These are phyloP conservation scores for Scytalopus superciliaris DNA, from an alignment of 2,113 vertebrate genomes.

Conservation along the genomic window DNA sequence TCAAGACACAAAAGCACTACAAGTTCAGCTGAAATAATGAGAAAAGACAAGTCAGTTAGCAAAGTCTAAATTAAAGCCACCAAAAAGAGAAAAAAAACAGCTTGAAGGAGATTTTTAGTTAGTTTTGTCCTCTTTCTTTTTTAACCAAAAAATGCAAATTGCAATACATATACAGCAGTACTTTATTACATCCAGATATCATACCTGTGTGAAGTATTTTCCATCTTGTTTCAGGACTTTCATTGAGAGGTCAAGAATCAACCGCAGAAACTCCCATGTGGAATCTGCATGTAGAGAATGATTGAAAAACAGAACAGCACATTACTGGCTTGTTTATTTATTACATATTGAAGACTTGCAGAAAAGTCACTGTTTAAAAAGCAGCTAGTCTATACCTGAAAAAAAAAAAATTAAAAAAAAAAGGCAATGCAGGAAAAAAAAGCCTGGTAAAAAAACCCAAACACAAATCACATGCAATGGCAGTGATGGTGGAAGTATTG, in stretches of 20 bases:
- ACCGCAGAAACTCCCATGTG: constrained; percentile 94
- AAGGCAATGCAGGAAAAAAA: background rate
- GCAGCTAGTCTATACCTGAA: background rate
- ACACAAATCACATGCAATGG: background rate
- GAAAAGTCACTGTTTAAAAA: background rate
- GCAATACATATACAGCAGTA: background rate
- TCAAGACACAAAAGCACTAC: background rate
- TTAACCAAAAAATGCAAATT: background rate
- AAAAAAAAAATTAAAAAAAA: background rate
- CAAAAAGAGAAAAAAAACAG: background rate
- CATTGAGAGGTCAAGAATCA: constrained; percentile 98
- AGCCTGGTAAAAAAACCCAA: background rate
- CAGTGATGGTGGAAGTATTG: background rate
- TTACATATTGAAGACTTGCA: background rate
- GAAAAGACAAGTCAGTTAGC: background rate
- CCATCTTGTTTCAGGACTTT: constrained; percentile 92
- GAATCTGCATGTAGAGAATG: constrained; percentile 79
- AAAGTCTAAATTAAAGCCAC: background rate
- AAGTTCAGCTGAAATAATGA: background rate
- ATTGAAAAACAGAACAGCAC: background rate
- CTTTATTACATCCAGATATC: background rate
- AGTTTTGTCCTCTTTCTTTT: background rate
- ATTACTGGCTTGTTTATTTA: background rate
- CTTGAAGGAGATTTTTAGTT: background rate
- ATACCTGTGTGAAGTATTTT: constrained; percentile 97